These are phyloP conservation scores for Drosophila arizonae DNA, from an alignment of 1,140 invertebrate genomes.

Conservation along the genomic window DNA sequence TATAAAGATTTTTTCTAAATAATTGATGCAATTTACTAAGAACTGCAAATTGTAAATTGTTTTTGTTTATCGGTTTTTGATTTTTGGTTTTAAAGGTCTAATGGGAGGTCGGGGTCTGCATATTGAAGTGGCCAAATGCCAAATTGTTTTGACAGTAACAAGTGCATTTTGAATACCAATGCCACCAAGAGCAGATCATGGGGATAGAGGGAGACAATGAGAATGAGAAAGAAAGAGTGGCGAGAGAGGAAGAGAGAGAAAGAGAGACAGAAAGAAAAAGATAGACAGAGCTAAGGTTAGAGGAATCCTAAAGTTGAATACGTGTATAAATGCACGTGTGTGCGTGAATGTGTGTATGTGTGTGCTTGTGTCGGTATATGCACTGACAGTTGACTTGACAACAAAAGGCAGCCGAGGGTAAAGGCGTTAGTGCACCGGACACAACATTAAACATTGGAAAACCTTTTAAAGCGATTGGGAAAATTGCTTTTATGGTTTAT, in stretches of 20 bases:
- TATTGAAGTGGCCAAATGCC: constrained; percentile 46
- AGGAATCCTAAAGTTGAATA: constrained; percentile 16
- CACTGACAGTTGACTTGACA: constrained; percentile 54
- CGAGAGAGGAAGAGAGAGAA: background rate
- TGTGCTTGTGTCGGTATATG: constrained; percentile 25
- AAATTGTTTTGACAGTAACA: constrained; percentile 63
- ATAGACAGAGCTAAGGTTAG: constrained; percentile 1
- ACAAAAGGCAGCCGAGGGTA: constrained; percentile 18
- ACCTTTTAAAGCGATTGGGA: constrained; percentile 54
- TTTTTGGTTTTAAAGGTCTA: background rate
- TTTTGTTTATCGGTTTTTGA: background rate
- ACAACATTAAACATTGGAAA: constrained; percentile 48
- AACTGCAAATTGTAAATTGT: constrained; percentile 51
- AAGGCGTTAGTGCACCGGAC: constrained; percentile 29
- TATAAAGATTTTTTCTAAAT: constrained; percentile 68
- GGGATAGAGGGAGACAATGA: background rate
- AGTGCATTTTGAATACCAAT: constrained; percentile 64
- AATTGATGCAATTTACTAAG: constrained; percentile 68
- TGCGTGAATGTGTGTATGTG: constrained; percentile 35
- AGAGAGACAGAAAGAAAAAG: constrained; percentile 2
- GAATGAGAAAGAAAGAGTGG: too few relatives aligned
- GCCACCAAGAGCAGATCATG: constrained; percentile 38
- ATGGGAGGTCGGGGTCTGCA: constrained; percentile 25
- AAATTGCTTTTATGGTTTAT: constrained; percentile 53
- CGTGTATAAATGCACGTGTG: constrained; percentile 23